Conservation (phyloP, 2,113 vertebrate genomes). For the Lanius ludovicianus region DNA sequence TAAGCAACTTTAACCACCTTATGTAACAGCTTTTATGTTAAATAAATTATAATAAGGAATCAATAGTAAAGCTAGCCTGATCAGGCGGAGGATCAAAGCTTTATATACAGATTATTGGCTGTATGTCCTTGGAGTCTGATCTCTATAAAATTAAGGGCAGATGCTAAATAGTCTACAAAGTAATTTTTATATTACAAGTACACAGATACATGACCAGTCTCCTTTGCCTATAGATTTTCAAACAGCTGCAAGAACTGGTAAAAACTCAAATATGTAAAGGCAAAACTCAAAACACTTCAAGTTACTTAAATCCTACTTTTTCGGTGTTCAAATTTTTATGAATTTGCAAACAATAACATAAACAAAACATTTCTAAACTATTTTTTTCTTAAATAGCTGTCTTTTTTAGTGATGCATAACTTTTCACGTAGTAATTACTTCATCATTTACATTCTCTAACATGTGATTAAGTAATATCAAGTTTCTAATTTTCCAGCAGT, state of each 20-base stretch:
- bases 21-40: conserved; percentile 61
- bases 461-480: background rate
- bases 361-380: background rate
- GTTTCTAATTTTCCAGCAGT: background rate
- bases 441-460: background rate
- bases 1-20: conserved; percentile 53
- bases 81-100: conserved; percentile 51
- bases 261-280: background rate
- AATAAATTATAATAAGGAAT: conserved; percentile 68
- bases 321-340: background rate
- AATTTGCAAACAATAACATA: background rate
- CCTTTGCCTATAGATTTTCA: background rate
- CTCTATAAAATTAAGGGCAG: conserved; percentile 3
- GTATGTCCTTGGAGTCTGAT: conserved; percentile 16
- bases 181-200: background rate
- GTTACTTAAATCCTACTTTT: background rate
- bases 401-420: background rate
- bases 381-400: background rate
- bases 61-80: conserved; percentile 46
- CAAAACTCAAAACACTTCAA: background rate
- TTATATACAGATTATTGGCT: conserved; percentile 33
- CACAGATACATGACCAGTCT: background rate
- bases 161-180: background rate
- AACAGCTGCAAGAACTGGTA: background rate
- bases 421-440: background rate